A percentile compares a stretch with the other conserved stretches of the same genome.
Evolutionary conservation across 2,888 invertebrate genomes (phyloP).

Genomic region (Scaptomyza flava): DNA sequence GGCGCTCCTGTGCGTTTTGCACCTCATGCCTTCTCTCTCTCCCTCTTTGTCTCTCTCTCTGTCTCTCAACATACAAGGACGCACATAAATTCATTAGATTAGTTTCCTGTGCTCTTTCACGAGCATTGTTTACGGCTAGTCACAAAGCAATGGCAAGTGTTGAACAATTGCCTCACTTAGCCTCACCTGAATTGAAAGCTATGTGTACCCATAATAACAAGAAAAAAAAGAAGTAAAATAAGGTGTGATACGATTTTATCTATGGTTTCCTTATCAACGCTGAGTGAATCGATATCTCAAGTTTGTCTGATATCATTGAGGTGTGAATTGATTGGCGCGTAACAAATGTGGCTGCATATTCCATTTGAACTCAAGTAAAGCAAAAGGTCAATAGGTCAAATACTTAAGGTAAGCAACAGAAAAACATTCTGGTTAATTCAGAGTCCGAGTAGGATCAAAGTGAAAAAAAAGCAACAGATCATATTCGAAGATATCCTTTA

Average conservation of each 20-base stretch:
- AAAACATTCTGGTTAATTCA: not conserved
- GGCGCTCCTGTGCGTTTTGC: constrained; percentile 56
- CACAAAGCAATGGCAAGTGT: constrained; percentile 37
- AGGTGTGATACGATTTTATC: constrained; percentile 14
- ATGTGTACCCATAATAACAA: constrained; percentile 1
- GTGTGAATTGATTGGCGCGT: constrained; percentile 21
- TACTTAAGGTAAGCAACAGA: not conserved
- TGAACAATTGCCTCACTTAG: constrained; percentile 9
- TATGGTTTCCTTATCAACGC: constrained; percentile 15
- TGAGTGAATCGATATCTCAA: constrained; percentile 24
- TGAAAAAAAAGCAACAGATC: constrained; percentile 16
- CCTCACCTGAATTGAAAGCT: constrained; percentile 53
- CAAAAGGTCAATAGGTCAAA: not conserved
- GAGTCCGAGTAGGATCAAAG: not conserved
- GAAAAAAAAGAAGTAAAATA: not conserved
- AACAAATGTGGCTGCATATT: not conserved
- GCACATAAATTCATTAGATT: constrained; percentile 76
- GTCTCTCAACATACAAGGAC: constrained; percentile 37
- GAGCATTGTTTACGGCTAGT: constrained; percentile 46
- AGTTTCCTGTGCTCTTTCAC: constrained; percentile 32
- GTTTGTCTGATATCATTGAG: constrained; percentile 7
- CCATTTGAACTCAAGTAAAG: not conserved
- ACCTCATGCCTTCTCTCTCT: constrained; percentile 39
- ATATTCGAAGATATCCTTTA: constrained; percentile 39
- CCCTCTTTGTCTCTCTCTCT: constrained; percentile 13